Percentiles rank a stretch among this genome's conserved stretches.
phyloP scores from a whole-genome alignment of 2,797 vertebrate genomes.

The Euthynnus affinis region DNA sequence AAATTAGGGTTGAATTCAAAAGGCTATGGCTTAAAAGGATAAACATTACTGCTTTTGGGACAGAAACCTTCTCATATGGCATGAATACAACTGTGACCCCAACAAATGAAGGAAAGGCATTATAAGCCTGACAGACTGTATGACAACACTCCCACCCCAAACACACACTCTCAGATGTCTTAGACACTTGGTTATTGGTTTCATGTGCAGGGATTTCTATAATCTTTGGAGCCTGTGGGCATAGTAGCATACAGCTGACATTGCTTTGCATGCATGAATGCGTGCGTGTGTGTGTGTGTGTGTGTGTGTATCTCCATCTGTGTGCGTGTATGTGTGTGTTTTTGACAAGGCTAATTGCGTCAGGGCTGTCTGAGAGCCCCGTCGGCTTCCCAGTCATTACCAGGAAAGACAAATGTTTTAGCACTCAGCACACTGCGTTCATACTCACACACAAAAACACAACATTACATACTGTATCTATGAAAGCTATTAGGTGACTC shows the following conservation, averaged over 20 bases:
- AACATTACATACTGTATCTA: slow-evolving; percentile 63
- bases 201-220: slow-evolving; percentile 63
- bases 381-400: slow-evolving; percentile 76
- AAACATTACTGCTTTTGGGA: neutral
- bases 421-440: slow-evolving; percentile 51
- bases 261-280: slow-evolving; percentile 59
- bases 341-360: slow-evolving; percentile 73
- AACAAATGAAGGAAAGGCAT: slow-evolving; percentile 29
- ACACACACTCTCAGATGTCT: slow-evolving; percentile 33
- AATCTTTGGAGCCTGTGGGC: slow-evolving; percentile 48
- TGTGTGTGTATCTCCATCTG: neutral
- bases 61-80: neutral
- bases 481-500: slow-evolving; percentile 69
- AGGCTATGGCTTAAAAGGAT: neutral
- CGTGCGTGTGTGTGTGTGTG: neutral
- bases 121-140: slow-evolving; percentile 6
- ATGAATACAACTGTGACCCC: slow-evolving; percentile 9
- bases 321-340: slow-evolving; percentile 31
- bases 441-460: slow-evolving; percentile 44
- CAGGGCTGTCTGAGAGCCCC: slow-evolving; percentile 69
- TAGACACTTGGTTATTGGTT: slow-evolving; percentile 62
- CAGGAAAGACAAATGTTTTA: slow-evolving; percentile 81
- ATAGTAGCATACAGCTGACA: slow-evolving; percentile 55
- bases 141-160: slow-evolving; percentile 19
- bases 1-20: slow-evolving; percentile 1